Base-by-base conservation (phyloP, 2,888 invertebrate species). In the Pristionchus maxplancki region DNA sequence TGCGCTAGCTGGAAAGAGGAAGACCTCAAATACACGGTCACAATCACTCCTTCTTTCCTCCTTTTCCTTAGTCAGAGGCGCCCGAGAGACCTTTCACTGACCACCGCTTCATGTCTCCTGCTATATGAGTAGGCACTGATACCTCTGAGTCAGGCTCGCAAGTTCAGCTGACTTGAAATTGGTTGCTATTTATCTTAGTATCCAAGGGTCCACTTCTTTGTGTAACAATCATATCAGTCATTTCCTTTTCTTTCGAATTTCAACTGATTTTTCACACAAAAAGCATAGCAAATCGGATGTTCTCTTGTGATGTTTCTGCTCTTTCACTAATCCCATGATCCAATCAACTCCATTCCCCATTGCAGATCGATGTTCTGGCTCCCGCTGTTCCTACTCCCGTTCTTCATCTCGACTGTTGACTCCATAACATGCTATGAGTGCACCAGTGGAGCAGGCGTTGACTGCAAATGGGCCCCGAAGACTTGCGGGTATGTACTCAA, bases 401-500 rank as follows among this genome's bases (percentile, higher is more conserved):
- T 17, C 13, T 20, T 71, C 37, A 37, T 71, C 13, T 78, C 78
- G n/a, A 28, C 13, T 0, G 85, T 62, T 5, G 37, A 50, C 13
- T 62, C 62, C 9, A 87, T 87, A 6, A 87, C 71, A 5, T 87
- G 86, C 71, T 87, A 87, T 15, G 86, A 87, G 50, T 87, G 86
- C 86, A 48, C 86, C 28, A 71, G 71, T 48, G 86, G 71, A n/a
- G 11, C n/a, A 0, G 86, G 86, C 13, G 34, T 37, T 1, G 86
- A 87, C 50, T 87, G 86, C 71, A 85, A 85, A 37, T 90, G 89
- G 81, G 88, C 89, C 17, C 91, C 92, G 4, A 90, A 90, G 83
- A 89, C 91, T 3, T 92, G 92, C 88, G 89, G 89, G 37, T 92
- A n/a, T n/a, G n/a, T n/a, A n/a, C n/a, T n/a, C n/a, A n/a, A n/a